These are phyloP conservation scores for Hippoglossus hippoglossus DNA, from an alignment of 2,797 vertebrate genomes.

Conservation along the genomic window DNA sequence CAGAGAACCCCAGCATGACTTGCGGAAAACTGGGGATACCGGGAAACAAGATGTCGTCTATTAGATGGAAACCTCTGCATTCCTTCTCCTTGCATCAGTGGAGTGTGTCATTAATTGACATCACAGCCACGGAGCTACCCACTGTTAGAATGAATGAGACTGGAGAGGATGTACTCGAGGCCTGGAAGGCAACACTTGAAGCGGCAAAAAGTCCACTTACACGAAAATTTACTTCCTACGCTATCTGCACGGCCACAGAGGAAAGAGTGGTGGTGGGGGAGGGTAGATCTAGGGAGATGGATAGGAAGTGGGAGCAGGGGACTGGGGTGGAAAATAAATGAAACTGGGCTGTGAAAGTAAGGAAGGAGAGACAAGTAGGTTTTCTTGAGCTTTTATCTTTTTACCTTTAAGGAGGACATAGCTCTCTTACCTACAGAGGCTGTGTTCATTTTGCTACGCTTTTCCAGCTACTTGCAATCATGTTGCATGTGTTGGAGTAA, in stretches of 20 bases:
- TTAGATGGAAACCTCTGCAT: constrained; percentile 40
- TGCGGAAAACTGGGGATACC: background rate
- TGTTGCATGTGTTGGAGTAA: too few species aligned
- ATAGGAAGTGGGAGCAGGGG: constrained; percentile 9
- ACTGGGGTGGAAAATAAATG: too few species aligned
- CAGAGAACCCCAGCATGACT: constrained; percentile 11
- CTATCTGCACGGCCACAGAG: constrained; percentile 18
- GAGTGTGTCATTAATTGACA: constrained; percentile 59
- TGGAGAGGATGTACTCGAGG: constrained; percentile 14
- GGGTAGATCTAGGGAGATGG: background rate
- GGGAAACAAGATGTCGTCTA: constrained; percentile 46
- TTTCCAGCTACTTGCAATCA: too few species aligned
- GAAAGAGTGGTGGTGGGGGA: background rate
- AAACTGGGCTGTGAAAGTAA: too few species aligned
- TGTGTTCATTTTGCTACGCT: too few species aligned
- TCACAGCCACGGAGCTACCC: constrained; percentile 26
- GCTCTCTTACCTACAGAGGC: too few species aligned
- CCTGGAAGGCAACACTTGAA: constrained; percentile 25
- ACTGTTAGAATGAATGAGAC: constrained; percentile 31
- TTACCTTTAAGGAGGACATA: too few species aligned
- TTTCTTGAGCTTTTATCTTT: too few species aligned
- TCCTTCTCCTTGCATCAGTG: constrained; percentile 51
- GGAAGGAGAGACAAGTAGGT: too few species aligned
- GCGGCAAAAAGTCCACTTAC: constrained; percentile 44
- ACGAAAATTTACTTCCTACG: constrained; percentile 42